phyloP scores from a whole-genome alignment of 2,888 invertebrate genomes.

The Hirtodrosophila histrioides region DNA sequence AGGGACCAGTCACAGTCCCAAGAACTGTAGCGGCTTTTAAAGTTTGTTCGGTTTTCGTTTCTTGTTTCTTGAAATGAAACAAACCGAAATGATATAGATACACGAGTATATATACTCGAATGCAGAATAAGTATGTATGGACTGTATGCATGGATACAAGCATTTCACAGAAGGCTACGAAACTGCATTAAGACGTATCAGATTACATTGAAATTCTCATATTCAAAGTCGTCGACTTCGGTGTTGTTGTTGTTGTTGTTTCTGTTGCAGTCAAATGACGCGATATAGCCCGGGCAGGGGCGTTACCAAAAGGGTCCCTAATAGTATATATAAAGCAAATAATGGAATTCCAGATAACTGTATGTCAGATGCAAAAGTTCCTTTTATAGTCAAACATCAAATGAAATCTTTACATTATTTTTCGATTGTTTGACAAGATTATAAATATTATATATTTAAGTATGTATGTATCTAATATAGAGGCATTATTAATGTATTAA shows the following conservation, averaged over 20 bases:
- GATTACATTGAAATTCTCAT: constrained; percentile 73
- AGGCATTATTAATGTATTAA: too few species aligned
- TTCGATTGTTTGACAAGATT: too few species aligned
- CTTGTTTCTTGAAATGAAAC: constrained; percentile 46
- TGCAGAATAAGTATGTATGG: constrained; percentile 6
- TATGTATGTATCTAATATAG: too few species aligned
- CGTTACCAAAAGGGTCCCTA: constrained; percentile 5
- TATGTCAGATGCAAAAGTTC: too few species aligned
- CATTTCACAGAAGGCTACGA: constrained; percentile 71
- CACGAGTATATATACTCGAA: not conserved
- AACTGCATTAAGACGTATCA: constrained; percentile 65
- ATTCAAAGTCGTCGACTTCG: constrained; percentile 56
- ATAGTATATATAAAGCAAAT: not conserved
- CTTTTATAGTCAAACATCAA: too few species aligned
- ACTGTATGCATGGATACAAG: constrained; percentile 34
- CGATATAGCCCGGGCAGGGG: constrained; percentile 18
- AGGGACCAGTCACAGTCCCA: constrained; percentile 15
- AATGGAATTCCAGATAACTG: too few species aligned
- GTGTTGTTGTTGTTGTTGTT: constrained; percentile 17
- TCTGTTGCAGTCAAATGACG: constrained; percentile 37
- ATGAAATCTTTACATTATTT: too few species aligned
- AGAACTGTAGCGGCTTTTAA: constrained; percentile 56
- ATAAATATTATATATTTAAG: too few species aligned
- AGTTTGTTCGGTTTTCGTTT: constrained; percentile 42
- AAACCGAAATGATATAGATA: constrained; percentile 41